Conservation (phyloP, 2,113 vertebrate genomes). For the Poecilia latipinna region DNA sequence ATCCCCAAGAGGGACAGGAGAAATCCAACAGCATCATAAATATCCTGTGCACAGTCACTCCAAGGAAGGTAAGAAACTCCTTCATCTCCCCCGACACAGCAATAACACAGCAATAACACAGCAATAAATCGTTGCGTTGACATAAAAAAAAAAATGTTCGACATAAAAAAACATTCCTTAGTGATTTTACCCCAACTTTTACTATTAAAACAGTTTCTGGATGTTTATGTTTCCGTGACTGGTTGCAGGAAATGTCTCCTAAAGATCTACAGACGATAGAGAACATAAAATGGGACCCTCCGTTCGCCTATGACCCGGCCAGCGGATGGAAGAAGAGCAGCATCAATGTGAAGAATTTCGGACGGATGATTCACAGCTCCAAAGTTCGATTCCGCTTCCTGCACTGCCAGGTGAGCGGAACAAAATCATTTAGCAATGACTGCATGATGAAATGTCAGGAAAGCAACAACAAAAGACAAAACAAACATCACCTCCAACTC, state of each 20-base stretch:
- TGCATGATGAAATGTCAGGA: conserved; percentile 34
- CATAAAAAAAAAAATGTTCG: background rate
- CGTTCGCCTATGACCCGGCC: conserved; percentile 75
- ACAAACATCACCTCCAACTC: conserved; percentile 31
- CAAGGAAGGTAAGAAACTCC: conserved; percentile 74
- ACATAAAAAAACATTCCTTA: background rate
- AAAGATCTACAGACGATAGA: conserved; percentile 84
- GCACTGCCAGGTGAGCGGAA: conserved; percentile 87
- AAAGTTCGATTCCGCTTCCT: conserved; percentile 92
- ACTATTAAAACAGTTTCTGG: conserved; percentile 1
- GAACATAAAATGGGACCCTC: conserved; percentile 84
- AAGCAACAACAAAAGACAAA: conserved; percentile 20
- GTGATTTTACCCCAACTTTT: conserved; percentile 8
- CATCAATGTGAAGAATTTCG: conserved; percentile 88
- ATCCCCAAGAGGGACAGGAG: conserved; percentile 83
- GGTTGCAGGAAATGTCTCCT: conserved; percentile 79
- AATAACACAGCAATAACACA: rapidly evolving
- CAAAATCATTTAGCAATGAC: conserved; percentile 8
- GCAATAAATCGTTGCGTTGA: background rate
- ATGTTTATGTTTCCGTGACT: background rate
- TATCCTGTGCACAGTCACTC: conserved; percentile 81
- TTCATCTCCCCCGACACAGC: background rate
- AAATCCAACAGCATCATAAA: conserved; percentile 87
- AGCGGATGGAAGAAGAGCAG: conserved; percentile 85
- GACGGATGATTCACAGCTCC: conserved; percentile 91